A percentile compares a stretch with the other conserved stretches of the same genome.
phyloP scores from a whole-genome alignment of 2,113 vertebrate genomes.

The Brachypodius melanocephalos region DNA sequence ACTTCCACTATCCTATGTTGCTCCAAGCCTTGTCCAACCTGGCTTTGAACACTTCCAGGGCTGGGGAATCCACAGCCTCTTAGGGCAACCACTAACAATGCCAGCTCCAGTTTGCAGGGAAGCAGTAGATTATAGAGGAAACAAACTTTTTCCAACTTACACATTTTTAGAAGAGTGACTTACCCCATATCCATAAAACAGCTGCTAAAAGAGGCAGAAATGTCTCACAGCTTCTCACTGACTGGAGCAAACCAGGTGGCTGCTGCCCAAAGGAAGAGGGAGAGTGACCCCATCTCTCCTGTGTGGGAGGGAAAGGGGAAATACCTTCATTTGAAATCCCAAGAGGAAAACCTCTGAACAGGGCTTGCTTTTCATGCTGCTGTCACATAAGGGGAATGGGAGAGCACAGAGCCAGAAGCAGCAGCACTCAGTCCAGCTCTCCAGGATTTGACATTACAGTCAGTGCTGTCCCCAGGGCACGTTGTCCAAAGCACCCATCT shows the following conservation, averaged over 20 bases:
- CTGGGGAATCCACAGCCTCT: background rate
- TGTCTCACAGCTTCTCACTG: background rate
- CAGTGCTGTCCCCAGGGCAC: background rate
- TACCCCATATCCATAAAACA: accelerated
- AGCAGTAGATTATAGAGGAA: background rate
- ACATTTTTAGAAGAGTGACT: background rate
- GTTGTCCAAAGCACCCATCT: background rate
- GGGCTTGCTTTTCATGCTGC: background rate
- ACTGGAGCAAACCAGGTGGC: background rate
- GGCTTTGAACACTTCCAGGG: background rate
- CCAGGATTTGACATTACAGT: background rate
- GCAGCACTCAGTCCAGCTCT: background rate
- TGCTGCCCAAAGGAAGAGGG: background rate
- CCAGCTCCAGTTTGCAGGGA: background rate
- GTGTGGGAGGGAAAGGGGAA: background rate
- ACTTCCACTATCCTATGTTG: background rate
- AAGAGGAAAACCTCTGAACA: background rate
- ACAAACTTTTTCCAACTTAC: background rate
- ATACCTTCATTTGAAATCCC: background rate
- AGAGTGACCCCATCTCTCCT: background rate
- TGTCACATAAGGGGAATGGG: accelerated
- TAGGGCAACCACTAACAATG: background rate
- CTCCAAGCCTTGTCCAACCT: background rate
- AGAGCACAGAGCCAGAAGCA: background rate
- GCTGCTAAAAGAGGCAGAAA: background rate